phyloP scores from a whole-genome alignment of 2,113 vertebrate species.

The Megaceryle maxima region DNA sequence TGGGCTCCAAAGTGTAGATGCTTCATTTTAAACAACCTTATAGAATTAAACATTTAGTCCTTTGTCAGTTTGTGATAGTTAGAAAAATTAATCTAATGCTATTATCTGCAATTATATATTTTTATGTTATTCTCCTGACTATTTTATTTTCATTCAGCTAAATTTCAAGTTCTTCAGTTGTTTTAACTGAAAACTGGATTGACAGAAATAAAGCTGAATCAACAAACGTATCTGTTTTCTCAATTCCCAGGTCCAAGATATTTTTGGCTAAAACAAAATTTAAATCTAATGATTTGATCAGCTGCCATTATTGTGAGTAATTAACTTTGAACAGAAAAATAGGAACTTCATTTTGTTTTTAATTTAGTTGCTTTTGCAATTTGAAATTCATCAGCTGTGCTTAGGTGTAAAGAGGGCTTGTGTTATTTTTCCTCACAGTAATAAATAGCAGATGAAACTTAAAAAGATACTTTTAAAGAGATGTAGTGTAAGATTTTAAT shows the following conservation, averaged over 20 bases:
- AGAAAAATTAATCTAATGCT: neutral
- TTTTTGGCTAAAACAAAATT: neutral
- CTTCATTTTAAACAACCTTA: neutral
- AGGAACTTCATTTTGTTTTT: neutral
- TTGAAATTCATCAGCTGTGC: neutral
- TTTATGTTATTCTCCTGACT: neutral
- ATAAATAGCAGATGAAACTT: neutral
- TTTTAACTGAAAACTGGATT: neutral
- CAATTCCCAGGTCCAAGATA: neutral
- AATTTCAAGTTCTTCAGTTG: neutral
- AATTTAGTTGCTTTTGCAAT: neutral
- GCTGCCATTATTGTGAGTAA: neutral
- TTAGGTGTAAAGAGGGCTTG: neutral
- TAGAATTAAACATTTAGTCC: neutral
- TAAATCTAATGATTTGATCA: neutral
- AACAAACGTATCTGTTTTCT: neutral
- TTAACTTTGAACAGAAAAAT: neutral
- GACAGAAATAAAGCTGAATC: neutral
- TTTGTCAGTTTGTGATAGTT: neutral
- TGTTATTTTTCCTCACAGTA: neutral
- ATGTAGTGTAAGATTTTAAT: neutral
- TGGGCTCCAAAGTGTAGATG: neutral
- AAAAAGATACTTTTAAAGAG: neutral
- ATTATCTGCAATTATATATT: neutral
- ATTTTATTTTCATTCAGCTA: neutral